Base-by-base conservation (phyloP, 2,888 invertebrate species). In the Nomada fucata region DNA sequence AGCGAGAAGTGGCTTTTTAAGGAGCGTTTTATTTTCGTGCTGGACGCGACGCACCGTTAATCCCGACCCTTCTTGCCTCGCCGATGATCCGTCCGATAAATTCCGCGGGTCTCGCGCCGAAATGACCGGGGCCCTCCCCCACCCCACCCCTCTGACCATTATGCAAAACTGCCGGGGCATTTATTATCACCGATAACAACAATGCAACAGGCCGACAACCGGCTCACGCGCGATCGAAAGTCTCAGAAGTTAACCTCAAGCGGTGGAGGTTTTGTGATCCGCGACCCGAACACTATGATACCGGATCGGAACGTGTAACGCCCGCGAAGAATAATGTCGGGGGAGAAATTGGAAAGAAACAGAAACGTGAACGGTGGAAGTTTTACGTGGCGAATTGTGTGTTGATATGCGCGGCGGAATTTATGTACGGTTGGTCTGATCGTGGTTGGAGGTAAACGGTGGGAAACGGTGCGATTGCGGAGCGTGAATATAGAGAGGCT, bases 21-120 rank as follows among this genome's bases (percentile, higher is more conserved):
- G 87, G 86, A 88, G 87, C 88, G 84, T 88, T 88, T 87, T 87
- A 87, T 88, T 88, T 88, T 88, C 74, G 84, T 88, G 74, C 88
- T 86, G 87, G 79, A 88, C 76, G 69, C 88, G 86, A 87, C 88
- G 26, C 88, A 88, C 88, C 87, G 88, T 87, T 87, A 87, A 87
- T 87, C 87, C 86, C 88, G 88, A 87, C 88, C 88, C 84, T 87
- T 87, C 86, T 87, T 87, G 88, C 88, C 86, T 85, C 79, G 81
- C 79, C 86, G 87, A 87, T 87, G 81, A 87, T 87, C 86, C 86
- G 79, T 82, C 81, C 84, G 87, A 87, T 87, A 87, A 88, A 87
- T 87, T 87, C 82, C 88, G 81, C 82, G 88, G 69, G 73, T 47
- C 47, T 47, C 82, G 79, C 82, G 69, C 70, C 82, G 59, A 76